Evolutionary conservation across 2,797 vertebrate species (phyloP).

Genomic region (Lithobates sylvaticus): DNA sequence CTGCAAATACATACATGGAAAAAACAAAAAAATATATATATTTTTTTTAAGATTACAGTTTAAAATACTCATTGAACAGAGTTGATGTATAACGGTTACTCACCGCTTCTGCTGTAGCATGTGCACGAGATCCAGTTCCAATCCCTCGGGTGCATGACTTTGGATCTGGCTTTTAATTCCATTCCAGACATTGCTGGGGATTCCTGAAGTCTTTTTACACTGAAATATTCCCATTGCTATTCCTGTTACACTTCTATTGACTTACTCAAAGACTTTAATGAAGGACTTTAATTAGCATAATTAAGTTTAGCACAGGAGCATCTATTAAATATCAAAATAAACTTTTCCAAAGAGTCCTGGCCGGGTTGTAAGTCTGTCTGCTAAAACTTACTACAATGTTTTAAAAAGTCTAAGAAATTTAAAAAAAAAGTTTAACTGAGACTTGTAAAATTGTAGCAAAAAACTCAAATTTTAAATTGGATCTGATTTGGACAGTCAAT

Average conservation of each 20-base stretch:
- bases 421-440: background rate
- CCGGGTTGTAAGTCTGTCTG: too few species aligned
- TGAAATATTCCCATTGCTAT: slow-evolving; percentile 35
- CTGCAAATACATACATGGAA: too few species aligned
- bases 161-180: slow-evolving; percentile 82
- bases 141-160: slow-evolving; percentile 83
- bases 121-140: slow-evolving; percentile 87
- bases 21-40: too few species aligned
- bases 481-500: too few species aligned
- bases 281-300: too few species aligned
- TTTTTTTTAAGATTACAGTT: too few species aligned
- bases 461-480: too few species aligned
- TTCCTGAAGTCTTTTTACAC: slow-evolving; percentile 57
- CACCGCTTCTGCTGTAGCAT: slow-evolving; percentile 89
- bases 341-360: too few species aligned
- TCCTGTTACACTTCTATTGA: background rate
- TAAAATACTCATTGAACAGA: too few species aligned
- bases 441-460: too few species aligned
- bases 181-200: slow-evolving; percentile 78
- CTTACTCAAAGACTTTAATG: background rate
- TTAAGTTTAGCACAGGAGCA: too few species aligned
- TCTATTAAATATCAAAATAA: too few species aligned
- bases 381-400: background rate
- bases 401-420: background rate
- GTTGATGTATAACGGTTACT: background rate